phyloP scores from a whole-genome alignment of 1,140 invertebrate species.

The Galleria mellonella region DNA sequence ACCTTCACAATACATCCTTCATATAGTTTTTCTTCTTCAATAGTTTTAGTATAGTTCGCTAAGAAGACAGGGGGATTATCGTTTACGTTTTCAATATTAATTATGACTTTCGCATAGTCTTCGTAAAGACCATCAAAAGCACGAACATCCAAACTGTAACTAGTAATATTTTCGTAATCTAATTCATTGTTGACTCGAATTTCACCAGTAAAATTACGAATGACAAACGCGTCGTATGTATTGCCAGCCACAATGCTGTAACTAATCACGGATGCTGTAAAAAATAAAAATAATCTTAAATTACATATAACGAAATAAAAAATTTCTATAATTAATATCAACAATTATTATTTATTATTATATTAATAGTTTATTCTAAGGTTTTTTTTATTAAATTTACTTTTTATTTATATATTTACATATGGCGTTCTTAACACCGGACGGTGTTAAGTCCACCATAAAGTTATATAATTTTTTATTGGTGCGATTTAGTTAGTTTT shows the following conservation, averaged over 20 bases:
- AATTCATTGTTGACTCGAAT: slow-evolving; percentile 83
- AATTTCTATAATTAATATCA: neutral
- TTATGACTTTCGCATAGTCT: slow-evolving; percentile 83
- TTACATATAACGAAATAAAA: neutral
- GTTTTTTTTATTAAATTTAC: slow-evolving; percentile 3
- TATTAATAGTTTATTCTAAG: no score
- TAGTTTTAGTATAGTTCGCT: slow-evolving; percentile 79
- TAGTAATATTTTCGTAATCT: slow-evolving; percentile 90
- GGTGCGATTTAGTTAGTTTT: no score
- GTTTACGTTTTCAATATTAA: slow-evolving; percentile 88
- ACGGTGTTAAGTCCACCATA: no score
- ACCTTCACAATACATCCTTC: slow-evolving; percentile 79
- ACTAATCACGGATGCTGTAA: slow-evolving; percentile 81
- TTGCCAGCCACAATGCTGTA: slow-evolving; percentile 89
- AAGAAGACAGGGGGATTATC: slow-evolving; percentile 88
- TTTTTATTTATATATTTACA: no score
- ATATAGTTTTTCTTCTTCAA: slow-evolving; percentile 80
- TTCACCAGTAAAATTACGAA: slow-evolving; percentile 85
- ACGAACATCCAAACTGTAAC: slow-evolving; percentile 84
- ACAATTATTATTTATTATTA: neutral
- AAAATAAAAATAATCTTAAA: slow-evolving; percentile 16
- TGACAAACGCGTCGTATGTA: slow-evolving; percentile 84
- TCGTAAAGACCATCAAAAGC: slow-evolving; percentile 87
- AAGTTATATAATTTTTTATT: no score
- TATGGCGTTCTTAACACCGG: no score